A percentile compares a stretch with the other conserved stretches of the same genome.
Conservation (phyloP, 2,888 invertebrate species). For the Mellilla xanthometata region DNA sequence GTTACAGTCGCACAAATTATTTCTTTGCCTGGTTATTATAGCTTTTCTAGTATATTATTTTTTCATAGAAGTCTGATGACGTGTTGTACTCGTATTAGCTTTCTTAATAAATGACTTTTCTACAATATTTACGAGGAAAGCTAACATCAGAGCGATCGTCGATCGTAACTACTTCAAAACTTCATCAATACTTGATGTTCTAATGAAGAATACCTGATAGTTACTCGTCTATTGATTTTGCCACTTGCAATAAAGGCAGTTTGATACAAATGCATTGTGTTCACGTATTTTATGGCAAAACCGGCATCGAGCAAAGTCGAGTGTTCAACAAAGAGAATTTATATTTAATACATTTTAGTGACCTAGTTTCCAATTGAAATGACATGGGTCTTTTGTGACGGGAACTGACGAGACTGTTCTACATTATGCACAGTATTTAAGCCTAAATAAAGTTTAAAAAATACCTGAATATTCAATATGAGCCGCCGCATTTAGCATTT, state of each 20-base stretch:
- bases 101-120: neutral
- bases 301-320: constrained; percentile 7
- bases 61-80: no score
- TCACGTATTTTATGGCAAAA: constrained; percentile 14
- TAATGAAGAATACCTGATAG: constrained; percentile 31
- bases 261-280: constrained; percentile 38
- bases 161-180: constrained; percentile 29
- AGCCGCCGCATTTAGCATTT: no score
- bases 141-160: constrained; percentile 30
- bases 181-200: constrained; percentile 48
- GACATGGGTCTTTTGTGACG: constrained; percentile 17
- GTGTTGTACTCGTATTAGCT: no score
- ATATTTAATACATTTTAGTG: constrained; percentile 19
- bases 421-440: no score
- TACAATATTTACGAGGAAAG: constrained; percentile 3
- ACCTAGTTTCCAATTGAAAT: constrained; percentile 22
- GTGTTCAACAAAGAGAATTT: constrained; percentile 12
- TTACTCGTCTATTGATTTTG: constrained; percentile 63
- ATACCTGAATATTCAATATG: no score
- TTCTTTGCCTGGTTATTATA: no score
- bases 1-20: no score
- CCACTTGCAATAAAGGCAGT: constrained; percentile 30
- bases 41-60: no score
- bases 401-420: neutral
- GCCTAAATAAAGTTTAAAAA: no score